Conservation (phyloP, 2,113 vertebrate species). For the Phasianus colchicus region DNA sequence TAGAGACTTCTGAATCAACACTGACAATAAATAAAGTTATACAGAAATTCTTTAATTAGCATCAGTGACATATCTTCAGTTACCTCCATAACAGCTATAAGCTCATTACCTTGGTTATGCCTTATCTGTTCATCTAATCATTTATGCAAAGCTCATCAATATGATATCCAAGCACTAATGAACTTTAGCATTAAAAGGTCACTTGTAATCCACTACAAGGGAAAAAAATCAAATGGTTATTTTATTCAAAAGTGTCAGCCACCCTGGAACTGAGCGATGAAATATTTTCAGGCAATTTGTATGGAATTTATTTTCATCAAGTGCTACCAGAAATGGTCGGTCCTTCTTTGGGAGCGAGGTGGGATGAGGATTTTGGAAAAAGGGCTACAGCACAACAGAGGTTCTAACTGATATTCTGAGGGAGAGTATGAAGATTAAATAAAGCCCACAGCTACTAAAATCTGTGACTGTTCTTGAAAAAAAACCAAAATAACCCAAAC, state of each 20-base stretch:
- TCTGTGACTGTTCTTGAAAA: neutral
- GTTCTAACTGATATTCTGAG: neutral
- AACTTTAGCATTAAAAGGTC: conserved; percentile 23
- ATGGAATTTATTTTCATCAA: conserved; percentile 31
- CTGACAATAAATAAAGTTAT: neutral
- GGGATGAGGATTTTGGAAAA: neutral
- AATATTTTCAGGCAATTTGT: neutral
- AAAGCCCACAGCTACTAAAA: neutral
- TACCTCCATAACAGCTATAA: neutral
- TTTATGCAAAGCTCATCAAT: conserved; percentile 24
- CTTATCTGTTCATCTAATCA: conserved; percentile 16
- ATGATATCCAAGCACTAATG: conserved; percentile 27
- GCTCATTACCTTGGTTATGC: conserved; percentile 16
- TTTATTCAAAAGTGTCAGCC: neutral
- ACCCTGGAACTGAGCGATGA: neutral
- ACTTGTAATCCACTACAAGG: neutral
- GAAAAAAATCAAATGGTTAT: neutral
- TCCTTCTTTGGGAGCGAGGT: neutral
- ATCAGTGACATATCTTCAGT: neutral
- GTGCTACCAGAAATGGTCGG: neutral
- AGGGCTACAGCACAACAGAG: neutral
- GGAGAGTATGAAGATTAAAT: neutral
- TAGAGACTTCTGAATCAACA: neutral
- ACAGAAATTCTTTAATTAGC: neutral
- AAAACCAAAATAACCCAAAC: neutral